Conservation (phyloP, 2,113 vertebrate species). For the Pipa parva region DNA sequence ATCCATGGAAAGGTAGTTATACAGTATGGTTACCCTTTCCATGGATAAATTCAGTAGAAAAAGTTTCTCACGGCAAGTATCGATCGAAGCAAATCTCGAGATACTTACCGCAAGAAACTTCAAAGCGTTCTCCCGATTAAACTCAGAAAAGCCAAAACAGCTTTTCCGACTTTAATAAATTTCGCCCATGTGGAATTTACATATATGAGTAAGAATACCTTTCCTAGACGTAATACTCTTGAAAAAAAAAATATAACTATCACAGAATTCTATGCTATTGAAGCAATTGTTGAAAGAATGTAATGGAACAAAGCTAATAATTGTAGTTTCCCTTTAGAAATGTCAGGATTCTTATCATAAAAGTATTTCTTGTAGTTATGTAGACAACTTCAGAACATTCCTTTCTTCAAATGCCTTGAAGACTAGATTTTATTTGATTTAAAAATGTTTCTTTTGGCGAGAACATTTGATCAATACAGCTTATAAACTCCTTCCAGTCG, state of each 20-base stretch:
- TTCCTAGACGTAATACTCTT: not conserved
- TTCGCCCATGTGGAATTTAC: no score
- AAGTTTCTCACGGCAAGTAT: no score
- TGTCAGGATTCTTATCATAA: not conserved
- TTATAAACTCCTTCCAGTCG: constrained; percentile 7
- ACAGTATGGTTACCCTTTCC: no score
- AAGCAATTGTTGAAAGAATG: constrained; percentile 6
- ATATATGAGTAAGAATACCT: no score
- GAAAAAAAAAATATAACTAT: not conserved
- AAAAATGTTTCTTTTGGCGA: constrained; percentile 25
- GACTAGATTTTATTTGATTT: constrained; percentile 28
- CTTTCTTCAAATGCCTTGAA: constrained; percentile 10
- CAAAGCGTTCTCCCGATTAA: no score
- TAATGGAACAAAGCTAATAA: constrained; percentile 13
- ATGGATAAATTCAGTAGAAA: no score
- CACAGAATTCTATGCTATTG: no score
- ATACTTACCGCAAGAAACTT: no score
- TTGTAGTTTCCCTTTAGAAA: constrained; percentile 28
- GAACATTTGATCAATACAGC: constrained; percentile 24
- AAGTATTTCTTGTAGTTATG: constrained; percentile 17
- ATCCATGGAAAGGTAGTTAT: no score
- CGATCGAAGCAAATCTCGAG: no score
- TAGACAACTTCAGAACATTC: constrained; percentile 22
- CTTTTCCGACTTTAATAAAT: no score
- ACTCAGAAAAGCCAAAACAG: no score